Evolutionary conservation across 2,797 vertebrate species (phyloP).

Genomic region (Cottoperca gobio): DNA sequence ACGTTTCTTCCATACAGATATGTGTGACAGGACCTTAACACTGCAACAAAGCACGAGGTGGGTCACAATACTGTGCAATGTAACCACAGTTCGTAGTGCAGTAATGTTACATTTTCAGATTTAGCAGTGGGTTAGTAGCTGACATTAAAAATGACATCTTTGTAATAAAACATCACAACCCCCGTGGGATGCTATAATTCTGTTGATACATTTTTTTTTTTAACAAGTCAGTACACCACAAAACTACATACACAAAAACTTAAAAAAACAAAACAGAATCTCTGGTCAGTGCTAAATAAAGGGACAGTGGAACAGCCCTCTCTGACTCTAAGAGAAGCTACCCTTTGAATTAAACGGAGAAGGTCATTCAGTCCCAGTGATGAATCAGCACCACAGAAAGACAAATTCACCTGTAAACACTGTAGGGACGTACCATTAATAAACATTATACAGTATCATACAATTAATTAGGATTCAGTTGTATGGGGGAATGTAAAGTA

Average conservation of each 20-base stretch:
- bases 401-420: slow-evolving; percentile 27
- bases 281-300: not conserved
- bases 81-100: not conserved
- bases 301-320: not conserved
- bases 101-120: not conserved
- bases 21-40: too few species aligned
- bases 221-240: not conserved
- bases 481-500: not conserved
- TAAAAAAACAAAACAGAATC: not conserved
- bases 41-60: not conserved
- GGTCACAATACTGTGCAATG: not conserved
- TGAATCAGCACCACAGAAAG: slow-evolving; percentile 34
- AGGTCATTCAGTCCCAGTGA: slow-evolving; percentile 9
- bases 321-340: not conserved
- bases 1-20: too few species aligned
- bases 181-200: not conserved
- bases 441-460: slow-evolving; percentile 25
- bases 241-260: not conserved
- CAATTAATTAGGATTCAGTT: slow-evolving; percentile 1
- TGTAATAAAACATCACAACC: slow-evolving; percentile 7
- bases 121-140: not conserved
- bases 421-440: slow-evolving; percentile 20
- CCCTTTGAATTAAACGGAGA: slow-evolving; percentile 16
- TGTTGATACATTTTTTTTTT: not conserved
- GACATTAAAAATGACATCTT: not conserved